Evolutionary conservation across 92 coral and sea anemone genomes (phyloP), one percentile per base, ranked within the genome.

Genomic region (Epizoanthus rinbou): DNA sequence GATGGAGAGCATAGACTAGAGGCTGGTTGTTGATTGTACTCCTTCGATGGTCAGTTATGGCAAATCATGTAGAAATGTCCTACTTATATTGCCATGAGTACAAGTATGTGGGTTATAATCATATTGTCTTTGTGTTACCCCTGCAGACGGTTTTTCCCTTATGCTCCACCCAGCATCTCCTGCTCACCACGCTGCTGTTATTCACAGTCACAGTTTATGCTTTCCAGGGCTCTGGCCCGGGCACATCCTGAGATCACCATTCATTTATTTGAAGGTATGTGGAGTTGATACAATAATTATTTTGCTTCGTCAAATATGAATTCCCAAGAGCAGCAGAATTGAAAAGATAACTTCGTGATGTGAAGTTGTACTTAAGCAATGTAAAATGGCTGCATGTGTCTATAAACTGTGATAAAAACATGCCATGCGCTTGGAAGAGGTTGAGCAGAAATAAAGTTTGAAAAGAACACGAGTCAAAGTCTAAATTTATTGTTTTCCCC

Each of bases 241-340:
- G 95, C 93, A 18, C 99, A 96, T 78, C 99, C 99, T 19, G 99
- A 96, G 91, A 94, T 96, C 63, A 91, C 99, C 3, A 87, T 94
- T 66, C 98, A 91, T 79, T 85, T 96, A 91, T 93, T 96, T 92
- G 94, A 93, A 94, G 99, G 99, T 96, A 76, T 22, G 82, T 41
- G 22, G 11, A n/a, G 45, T 8, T 57, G 4, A 39, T 10, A 50
- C 14, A 10, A 50, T 2, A 50, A 50, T 13, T 50, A 11, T 50
- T 50, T 50, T 50, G 54, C 3, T 0, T 50, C 14, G 2, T 50
- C 16, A 11, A 10, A 10, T 13, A 50, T 50, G 54, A 9, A 50
- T 43, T 43, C 50, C 50, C 50, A 7, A 43, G 10, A 43, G 50
- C 50, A 50, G 54, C 8, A 3, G 8, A 50, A 50, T 1, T 2